Conservation (phyloP, 2,113 vertebrate species). For the Condylura cristata region DNA sequence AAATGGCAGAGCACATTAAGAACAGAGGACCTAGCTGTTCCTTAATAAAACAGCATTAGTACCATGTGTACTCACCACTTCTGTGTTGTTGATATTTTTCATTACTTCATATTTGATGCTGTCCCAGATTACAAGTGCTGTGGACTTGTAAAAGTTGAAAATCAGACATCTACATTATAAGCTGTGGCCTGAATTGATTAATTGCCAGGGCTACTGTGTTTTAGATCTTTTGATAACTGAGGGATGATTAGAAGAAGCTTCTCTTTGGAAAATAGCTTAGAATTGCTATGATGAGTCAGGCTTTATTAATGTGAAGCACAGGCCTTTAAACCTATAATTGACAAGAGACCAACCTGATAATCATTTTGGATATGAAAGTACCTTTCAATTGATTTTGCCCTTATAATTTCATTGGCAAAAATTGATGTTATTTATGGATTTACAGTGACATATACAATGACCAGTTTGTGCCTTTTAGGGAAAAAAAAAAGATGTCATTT, state of each 20-base stretch:
- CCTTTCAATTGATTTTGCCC: not conserved
- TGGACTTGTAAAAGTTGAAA: not conserved
- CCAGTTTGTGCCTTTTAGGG: not conserved
- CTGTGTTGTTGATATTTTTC: not conserved
- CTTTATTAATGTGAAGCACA: not conserved
- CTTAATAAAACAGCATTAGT: not conserved
- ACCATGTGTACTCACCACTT: not conserved
- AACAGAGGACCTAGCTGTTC: not conserved
- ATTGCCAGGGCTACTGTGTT: not conserved
- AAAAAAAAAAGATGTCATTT: not conserved
- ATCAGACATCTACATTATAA: not conserved
- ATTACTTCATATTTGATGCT: not conserved
- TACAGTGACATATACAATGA: not conserved
- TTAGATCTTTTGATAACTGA: not conserved
- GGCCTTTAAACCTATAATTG: not conserved
- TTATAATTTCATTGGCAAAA: conserved; percentile 34
- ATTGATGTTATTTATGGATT: not conserved
- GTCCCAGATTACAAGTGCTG: not conserved
- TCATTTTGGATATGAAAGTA: not conserved
- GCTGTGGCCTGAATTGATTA: not conserved
- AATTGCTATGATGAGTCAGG: not conserved
- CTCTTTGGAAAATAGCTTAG: not conserved
- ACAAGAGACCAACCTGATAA: not conserved
- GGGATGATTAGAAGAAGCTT: not conserved
- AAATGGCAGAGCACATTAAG: not conserved